Evolutionary conservation across 2,888 invertebrate species (phyloP), one percentile per base, ranked within the genome.

Genomic region (Pilophorus perplexus): DNA sequence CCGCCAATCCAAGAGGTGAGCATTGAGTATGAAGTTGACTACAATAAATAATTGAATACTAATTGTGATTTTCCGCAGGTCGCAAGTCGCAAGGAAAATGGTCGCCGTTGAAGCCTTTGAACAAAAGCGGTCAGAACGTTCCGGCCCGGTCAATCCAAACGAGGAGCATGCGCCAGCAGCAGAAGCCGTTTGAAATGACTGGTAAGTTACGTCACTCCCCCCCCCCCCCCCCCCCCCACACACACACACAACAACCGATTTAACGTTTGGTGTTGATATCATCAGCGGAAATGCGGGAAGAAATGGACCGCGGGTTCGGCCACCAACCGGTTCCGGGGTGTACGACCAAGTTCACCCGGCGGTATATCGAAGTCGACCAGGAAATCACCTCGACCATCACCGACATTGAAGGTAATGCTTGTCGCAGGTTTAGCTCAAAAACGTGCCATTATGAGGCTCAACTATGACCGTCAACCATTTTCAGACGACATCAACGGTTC

Each of bases 301-400:
- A 66, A 48, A 68, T 70, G 50, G 52, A 59, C 3, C 16, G 28
- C 16, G 70, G 70, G 3, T 70, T 70, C 54, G 72, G 71, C 18
- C 72, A 70, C 25, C 70, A 71, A 20, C 67, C 68, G 18, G 71
- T 72, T 6, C 55, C 69, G n/a, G 71, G 69, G 6, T 71, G 85
- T 73, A 84, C 85, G 65, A 84, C 85, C 72, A 84, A 83, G 75
- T 84, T 86, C 71, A 83, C 84, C 52, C 79, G 86, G 67, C 83
- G 84, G 71, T 87, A 85, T 72, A 84, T 87, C 50, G 86, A 86
- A 73, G 82, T 85, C 38, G 87, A 87, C 69, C 86, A 86, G 71
- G 86, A 87, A 74, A 83, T 86, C 71, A 83, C 85, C 20, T 86
- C 86, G 0, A 85, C 86, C 54, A 83, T 85, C 42, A 87, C 87